Base-by-base conservation (phyloP, 2,113 vertebrate genomes). In the Lepidothrix coronata region DNA sequence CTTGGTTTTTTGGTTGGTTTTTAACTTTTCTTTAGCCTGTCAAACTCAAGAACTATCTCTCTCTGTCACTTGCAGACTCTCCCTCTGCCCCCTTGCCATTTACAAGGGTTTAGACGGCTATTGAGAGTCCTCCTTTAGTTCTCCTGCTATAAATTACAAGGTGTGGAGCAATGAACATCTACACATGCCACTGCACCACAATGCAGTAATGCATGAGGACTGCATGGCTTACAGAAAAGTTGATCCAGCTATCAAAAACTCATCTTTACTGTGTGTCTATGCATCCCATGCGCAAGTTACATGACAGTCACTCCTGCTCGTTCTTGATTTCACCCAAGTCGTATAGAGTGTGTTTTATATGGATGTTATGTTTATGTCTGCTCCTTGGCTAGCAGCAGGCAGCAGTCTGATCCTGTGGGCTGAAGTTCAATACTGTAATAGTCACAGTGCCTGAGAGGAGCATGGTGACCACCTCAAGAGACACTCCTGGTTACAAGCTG, bases 1-100 rank as follows among this genome's bases (percentile, higher is more conserved):
- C 66, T 93, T 49, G 35, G 62, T 95, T 94, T 63, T 61, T 92
- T 77, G 61, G 83, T 41, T 76, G 55, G 15, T 91, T 95, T 94
- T 91, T 78, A 89, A 93, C 90, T 96, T 94, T 88, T 35, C 43
- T 95, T 94, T 95, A 96, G 68, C 88, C 72, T 95, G 86, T 92
- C 97, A 95, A 37, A 88, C 30, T 83, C 24, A 9, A 89, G 68
- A 95, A 89, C 48, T 88, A n/a, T 43, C 30, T 93, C 17, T 51
- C 58, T 51, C 62, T 81, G 70, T 57, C 51, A 24, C 76, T 93
- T 78, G 51, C 78, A 92, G 61, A 57, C 59, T 83, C 61, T 96
- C 59, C 17, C 28, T 88, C 77, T 97, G 70, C 66, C 79, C 63
- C 31, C 23, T 74, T 80, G 75, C 73, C 52, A 33, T 77, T 91